phyloP scores from a whole-genome alignment of 2,113 vertebrate genomes.

The Semicossyphus pulcher region DNA sequence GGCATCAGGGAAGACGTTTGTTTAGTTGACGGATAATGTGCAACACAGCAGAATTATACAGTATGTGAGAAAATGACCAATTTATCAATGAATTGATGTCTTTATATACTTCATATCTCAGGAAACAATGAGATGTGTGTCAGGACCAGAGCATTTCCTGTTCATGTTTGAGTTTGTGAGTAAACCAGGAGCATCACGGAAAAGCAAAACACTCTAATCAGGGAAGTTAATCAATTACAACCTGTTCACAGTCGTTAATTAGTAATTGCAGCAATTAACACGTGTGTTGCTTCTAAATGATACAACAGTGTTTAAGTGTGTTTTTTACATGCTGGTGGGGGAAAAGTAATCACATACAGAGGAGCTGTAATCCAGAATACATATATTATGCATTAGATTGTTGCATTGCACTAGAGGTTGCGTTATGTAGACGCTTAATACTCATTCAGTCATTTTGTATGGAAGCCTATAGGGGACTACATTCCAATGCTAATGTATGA shows the following conservation, averaged over 20 bases:
- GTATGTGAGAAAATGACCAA: too few relatives aligned
- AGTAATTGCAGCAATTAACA: conserved; percentile 17
- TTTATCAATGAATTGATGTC: too few relatives aligned
- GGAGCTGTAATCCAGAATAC: conserved; percentile 7
- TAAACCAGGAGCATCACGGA: background rate
- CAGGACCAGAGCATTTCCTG: background rate
- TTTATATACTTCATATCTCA: conserved; percentile 10
- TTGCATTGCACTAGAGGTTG: conserved; percentile 20
- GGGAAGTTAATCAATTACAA: conserved; percentile 23
- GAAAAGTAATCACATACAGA: conserved; percentile 9
- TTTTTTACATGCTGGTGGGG: background rate
- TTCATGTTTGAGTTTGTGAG: background rate
- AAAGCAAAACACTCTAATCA: conserved; percentile 14
- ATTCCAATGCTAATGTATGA: too few relatives aligned
- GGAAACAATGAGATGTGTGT: conserved; percentile 1
- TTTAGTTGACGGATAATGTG: conserved; percentile 15
- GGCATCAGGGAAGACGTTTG: background rate
- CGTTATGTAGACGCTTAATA: conserved; percentile 16
- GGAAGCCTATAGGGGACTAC: too few relatives aligned
- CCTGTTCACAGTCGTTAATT: background rate
- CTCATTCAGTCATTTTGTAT: background rate
- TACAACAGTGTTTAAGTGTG: background rate
- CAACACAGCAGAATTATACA: too few relatives aligned
- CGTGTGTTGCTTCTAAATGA: conserved; percentile 10
- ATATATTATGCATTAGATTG: conserved; percentile 2